A percentile compares a stretch with the other conserved stretches of the same genome.
Evolutionary conservation across 2,113 vertebrate species (phyloP).

Genomic region (Ahaetulla prasina): DNA sequence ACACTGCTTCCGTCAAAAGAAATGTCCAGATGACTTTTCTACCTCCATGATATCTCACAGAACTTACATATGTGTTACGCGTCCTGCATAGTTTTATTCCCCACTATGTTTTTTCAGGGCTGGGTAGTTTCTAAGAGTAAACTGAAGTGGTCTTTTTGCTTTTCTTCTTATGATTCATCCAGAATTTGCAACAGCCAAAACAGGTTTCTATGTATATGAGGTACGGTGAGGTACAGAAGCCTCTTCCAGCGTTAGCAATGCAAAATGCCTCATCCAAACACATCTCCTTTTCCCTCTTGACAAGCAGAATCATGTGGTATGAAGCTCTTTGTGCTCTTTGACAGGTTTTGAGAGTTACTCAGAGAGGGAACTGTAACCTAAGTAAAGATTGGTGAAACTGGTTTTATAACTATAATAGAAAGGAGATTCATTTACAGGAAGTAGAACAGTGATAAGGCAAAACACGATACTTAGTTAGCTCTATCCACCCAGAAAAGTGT

Average conservation of each 20-base stretch:
- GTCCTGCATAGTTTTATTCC: background rate
- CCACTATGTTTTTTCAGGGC: background rate
- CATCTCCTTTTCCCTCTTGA: background rate
- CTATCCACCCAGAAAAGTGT: background rate
- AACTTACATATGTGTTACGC: background rate
- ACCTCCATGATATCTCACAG: background rate
- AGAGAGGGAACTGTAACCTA: background rate
- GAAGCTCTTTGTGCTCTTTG: background rate
- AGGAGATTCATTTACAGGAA: background rate
- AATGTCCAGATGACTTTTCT: background rate
- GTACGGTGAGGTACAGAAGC: background rate
- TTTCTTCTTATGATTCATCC: background rate
- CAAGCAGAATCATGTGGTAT: background rate
- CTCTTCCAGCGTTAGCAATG: background rate
- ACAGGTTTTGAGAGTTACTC: background rate
- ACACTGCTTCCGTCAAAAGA: background rate
- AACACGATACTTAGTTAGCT: background rate
- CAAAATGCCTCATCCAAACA: background rate
- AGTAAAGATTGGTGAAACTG: background rate
- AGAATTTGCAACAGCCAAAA: background rate
- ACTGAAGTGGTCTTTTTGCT: background rate
- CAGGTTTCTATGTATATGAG: background rate
- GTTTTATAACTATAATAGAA: background rate
- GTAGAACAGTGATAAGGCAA: background rate
- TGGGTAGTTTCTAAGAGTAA: background rate